A percentile compares a stretch with the other conserved stretches of the same genome.
phyloP scores from a whole-genome alignment of 2,797 vertebrate genomes.

The Epinephelus coioides region DNA sequence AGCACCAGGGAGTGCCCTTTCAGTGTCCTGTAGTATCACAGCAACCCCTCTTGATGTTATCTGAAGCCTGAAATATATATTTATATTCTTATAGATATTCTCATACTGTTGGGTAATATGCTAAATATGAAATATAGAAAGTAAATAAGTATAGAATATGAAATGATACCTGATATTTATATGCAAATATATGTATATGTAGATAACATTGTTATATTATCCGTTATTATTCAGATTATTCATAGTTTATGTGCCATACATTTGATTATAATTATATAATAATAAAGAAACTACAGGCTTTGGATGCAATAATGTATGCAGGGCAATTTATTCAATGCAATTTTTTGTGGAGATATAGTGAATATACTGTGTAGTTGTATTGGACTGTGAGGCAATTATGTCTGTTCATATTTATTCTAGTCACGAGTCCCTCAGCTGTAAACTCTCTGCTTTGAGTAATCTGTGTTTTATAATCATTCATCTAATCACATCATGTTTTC shows the following conservation, averaged over 20 bases:
- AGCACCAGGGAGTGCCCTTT: constrained; percentile 34
- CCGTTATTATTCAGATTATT: too few species aligned
- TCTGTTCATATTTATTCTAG: too few species aligned
- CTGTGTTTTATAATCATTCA: not conserved
- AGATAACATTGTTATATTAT: too few species aligned
- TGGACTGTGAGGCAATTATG: too few species aligned
- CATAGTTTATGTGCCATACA: too few species aligned
- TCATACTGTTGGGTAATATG: not conserved
- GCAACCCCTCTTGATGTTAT: not conserved
- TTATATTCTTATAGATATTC: too few species aligned
- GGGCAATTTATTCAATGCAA: too few species aligned
- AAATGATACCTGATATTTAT: not conserved
- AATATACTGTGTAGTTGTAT: too few species aligned
- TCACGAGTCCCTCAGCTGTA: too few species aligned
- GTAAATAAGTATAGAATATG: not conserved
- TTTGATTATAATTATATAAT: too few species aligned
- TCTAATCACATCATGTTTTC: not conserved
- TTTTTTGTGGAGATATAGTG: not conserved
- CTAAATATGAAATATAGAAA: not conserved
- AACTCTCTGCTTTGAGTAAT: not conserved
- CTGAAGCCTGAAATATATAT: not conserved
- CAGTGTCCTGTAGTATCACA: constrained; percentile 31
- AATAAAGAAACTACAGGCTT: not conserved
- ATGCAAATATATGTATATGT: not conserved
- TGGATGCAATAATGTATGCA: not conserved